Evolutionary conservation across 1,140 invertebrate species (phyloP), one percentile per base, ranked within the genome.

Genomic region (Drosophila mauritiana): DNA sequence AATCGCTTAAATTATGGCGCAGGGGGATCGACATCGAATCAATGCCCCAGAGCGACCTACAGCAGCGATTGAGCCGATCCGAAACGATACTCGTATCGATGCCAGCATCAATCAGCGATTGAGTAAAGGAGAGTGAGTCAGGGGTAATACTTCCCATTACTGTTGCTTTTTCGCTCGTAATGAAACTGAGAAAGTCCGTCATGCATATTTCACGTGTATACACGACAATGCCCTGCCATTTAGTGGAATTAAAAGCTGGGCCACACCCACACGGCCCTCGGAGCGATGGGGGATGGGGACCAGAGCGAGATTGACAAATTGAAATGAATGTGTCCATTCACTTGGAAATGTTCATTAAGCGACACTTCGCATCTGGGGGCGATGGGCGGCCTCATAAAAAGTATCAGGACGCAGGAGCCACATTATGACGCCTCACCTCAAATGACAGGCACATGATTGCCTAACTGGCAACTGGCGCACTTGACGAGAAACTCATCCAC

Each of bases 1-100:
- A 91, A 89, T 77, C 84, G 83, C 89, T 89, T 91, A 91, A 91
- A 91, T 91, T 91, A 91, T 91, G 84, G 83, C 88, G 85, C 81
- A 81, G 72, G 78, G 12, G 49, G 68, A 70, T 70, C 64, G 46
- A 72, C 85, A 72, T 70, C 74, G 61, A 51, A 63, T 77, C 55
- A 77, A 88, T 80, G 84, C 75, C 84, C 83, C 83, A 80, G 31
- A 89, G 84, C 84, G 84, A 89, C 84, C 84, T 89, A 89, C 84
- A 89, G 84, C 84, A 89, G 77, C 69, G 84, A 62, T 72, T 62
- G 77, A 89, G 73, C 76, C 43, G 76, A 72, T 80, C 68, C 57
- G 49, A 59, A 84, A 81, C 64, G 59, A 86, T 85, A 22, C 20
- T 22, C 20, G 20, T 22, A 83, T 73, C 63, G 80, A 67, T 73